Base-by-base conservation (phyloP, 2,888 invertebrate genomes). In the Ophraella communa region DNA sequence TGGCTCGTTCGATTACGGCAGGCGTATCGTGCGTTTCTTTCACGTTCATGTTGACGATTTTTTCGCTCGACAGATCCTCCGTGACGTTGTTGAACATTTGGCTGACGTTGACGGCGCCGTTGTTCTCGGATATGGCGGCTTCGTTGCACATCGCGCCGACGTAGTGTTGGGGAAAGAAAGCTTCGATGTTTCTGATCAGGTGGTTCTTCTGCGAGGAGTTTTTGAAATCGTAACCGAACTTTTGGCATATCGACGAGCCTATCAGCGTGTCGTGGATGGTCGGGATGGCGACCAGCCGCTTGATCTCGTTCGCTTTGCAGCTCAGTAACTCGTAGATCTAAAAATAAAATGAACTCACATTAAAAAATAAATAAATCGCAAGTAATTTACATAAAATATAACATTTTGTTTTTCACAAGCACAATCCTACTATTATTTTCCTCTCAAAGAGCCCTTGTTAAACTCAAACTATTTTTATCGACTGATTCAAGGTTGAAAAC, bases 91-190 rank as follows among this genome's bases (percentile, higher is more conserved):
- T 67, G 62, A 78, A 77, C 51, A 80, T 76, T 55, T 77, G 86
- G 74, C 87, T 89, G 1, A 86, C 84, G 75, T 91, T 91, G 67
- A 89, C 81, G 35, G 88, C 87, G 14, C 89, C 87, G 80, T 88
- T 88, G 72, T 87, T 87, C 73, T 90, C 88, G 69, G 86, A 84
- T 67, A 89, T 86, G 35, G 91, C 90, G 63, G 93, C 79, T 33
- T 90, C 85, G 80, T 93, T 93, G 81, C 94, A 94, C 70, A 94
- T 83, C 20, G 93, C 93, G 18, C 90, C 89, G 70, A 93, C 82
- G 79, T 91, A 91, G 74, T 88, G 88, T 24, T 85, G 82, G 10
- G 89, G 85, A 72, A 92, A 87, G 71, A 91, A 84, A 71, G 88
- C 85, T 39, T 88, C 85, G 68, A 88, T 45, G 23, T 51, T 52